phyloP scores from a whole-genome alignment of 2,113 vertebrate species.

The Tachysurus vachellii region DNA sequence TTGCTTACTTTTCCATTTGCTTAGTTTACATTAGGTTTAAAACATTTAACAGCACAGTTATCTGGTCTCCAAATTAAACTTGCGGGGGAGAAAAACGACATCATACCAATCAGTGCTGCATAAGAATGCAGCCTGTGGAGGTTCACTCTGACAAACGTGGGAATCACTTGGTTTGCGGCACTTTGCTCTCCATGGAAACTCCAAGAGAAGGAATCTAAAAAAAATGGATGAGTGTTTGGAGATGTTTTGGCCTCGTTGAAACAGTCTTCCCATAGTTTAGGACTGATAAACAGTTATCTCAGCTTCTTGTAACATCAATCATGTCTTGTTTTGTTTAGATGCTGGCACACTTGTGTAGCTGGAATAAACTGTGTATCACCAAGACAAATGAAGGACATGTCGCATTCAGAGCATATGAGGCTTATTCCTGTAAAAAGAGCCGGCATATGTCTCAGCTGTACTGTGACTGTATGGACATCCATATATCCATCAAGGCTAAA shows the following conservation, averaged over 20 bases:
- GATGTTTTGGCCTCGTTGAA: constrained; percentile 55
- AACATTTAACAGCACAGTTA: constrained; percentile 62
- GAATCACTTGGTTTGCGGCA: constrained; percentile 20
- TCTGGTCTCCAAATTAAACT: constrained; percentile 34
- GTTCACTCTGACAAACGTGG: constrained; percentile 52
- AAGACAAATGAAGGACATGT: constrained; percentile 63
- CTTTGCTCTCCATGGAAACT: constrained; percentile 32
- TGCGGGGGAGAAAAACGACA: constrained; percentile 4
- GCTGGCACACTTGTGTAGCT: constrained; percentile 61
- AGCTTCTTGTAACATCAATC: constrained; percentile 71
- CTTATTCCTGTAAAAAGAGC: constrained; percentile 61
- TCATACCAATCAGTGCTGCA: constrained; percentile 20
- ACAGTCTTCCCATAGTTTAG: constrained; percentile 65
- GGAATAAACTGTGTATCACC: constrained; percentile 66
- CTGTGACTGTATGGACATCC: neutral
- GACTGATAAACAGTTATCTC: constrained; percentile 73
- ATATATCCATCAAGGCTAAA: constrained; percentile 33
- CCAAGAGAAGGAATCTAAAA: constrained; percentile 25
- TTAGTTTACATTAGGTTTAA: constrained; percentile 1
- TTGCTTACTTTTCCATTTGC: neutral
- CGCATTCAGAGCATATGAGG: constrained; percentile 57
- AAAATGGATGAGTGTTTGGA: constrained; percentile 38
- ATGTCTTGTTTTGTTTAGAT: constrained; percentile 73
- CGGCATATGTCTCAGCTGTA: constrained; percentile 26
- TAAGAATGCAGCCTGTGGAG: constrained; percentile 44